Percentiles rank a stretch among this genome's conserved stretches.
Conservation (phyloP, 2,113 vertebrate species). For the Chamaetylas fuelleborni region DNA sequence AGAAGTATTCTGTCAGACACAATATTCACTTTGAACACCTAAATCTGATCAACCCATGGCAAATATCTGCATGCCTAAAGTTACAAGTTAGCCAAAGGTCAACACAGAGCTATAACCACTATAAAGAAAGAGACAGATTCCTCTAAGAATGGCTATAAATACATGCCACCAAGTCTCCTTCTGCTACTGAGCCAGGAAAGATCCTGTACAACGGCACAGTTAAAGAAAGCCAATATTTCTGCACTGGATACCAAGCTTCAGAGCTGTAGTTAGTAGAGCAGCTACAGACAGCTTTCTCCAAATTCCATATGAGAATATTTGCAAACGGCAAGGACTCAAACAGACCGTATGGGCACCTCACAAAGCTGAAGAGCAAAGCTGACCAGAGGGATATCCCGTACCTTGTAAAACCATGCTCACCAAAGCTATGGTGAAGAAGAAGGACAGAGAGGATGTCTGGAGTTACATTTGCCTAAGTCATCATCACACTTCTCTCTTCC, state of each 20-base stretch:
- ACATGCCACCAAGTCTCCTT: neutral
- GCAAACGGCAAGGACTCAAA: neutral
- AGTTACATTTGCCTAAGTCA: neutral
- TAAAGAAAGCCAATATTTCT: neutral
- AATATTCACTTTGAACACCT: neutral
- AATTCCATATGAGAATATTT: neutral
- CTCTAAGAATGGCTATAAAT: neutral
- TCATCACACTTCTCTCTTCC: fast-evolving
- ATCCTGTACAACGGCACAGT: neutral
- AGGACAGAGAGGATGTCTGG: fast-evolving
- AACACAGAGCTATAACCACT: neutral
- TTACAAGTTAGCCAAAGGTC: neutral
- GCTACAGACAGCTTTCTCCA: neutral
- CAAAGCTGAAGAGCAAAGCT: neutral
- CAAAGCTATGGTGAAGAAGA: neutral
- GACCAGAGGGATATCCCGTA: neutral
- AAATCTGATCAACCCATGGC: neutral
- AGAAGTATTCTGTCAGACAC: neutral
- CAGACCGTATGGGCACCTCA: neutral
- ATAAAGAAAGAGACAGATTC: neutral
- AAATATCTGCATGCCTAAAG: neutral
- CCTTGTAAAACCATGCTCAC: neutral
- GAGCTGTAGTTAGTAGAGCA: neutral
- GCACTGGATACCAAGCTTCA: neutral
- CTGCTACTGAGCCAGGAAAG: neutral